phyloP scores from a whole-genome alignment of 2,113 vertebrate species.

The Megalops atlanticus region DNA sequence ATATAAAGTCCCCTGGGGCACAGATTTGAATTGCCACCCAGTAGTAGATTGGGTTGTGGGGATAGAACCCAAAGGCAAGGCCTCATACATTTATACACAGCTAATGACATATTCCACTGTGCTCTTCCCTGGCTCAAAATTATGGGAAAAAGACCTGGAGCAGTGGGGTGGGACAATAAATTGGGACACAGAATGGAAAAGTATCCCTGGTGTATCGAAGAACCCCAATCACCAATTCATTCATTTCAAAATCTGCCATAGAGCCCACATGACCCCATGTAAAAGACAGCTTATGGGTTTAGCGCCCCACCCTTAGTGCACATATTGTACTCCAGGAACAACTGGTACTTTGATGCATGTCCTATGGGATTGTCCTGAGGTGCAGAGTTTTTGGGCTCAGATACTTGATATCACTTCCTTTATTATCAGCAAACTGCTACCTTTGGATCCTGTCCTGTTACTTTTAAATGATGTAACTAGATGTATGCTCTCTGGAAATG shows the following conservation, averaged over 20 bases:
- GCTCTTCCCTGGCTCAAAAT: no score
- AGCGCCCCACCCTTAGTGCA: background rate
- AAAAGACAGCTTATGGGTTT: slow-evolving; percentile 11
- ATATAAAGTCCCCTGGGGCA: no score
- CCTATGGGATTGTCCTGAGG: background rate
- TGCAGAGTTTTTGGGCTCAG: background rate
- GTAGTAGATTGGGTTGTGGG: no score
- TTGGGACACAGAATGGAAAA: background rate
- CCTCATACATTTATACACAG: no score
- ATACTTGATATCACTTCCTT: background rate
- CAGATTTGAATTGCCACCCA: no score
- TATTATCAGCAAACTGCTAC: background rate
- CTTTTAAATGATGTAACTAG: no score
- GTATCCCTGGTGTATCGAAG: background rate
- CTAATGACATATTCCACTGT: no score
- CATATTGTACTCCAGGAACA: background rate
- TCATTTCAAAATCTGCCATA: background rate
- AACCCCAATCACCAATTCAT: background rate
- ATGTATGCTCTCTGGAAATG: background rate
- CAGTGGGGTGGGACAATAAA: background rate
- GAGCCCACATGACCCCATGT: background rate
- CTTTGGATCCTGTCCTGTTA: no score
- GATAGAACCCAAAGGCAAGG: no score
- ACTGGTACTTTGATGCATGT: background rate
- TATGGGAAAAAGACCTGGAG: no score